Evolutionary conservation across 2,797 vertebrate species (phyloP), one percentile per base, ranked within the genome.

Genomic region (Falco naumanni): DNA sequence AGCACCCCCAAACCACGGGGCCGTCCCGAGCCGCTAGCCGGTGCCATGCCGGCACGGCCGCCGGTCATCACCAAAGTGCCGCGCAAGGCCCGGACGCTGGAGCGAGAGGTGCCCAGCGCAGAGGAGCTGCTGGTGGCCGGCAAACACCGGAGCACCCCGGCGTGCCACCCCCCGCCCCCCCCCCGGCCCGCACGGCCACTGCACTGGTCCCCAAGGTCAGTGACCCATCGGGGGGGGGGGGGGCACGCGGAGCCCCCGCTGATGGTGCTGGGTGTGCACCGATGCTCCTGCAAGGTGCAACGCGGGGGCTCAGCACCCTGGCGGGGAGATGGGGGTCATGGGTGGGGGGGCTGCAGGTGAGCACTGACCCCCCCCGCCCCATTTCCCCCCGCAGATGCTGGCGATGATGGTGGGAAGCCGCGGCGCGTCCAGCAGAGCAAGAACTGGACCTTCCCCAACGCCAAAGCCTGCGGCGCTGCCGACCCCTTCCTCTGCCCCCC

Each of bases 371-470:
- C 31, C 2, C 19, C 8, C 10, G 34, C 34, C 34, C 34, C 34
- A 34, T 34, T 57, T 14, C 22, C 19, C 4, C 47, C 47, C 1
- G 0, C 97, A 98, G 99, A 99, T 26, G 47, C 98, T 72, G 98
- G 97, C 19, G 98, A 97, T 39, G 97, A 98, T 0, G 95, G 98
- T 41, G 92, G 98, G 93, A 98, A 98, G 29, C 97, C 98, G 1
- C 98, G 98, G 11, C 98, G 93, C 53, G 78, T 98, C 97, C 87
- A 97, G 77, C 98, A 97, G 81, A 95, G 97, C 95, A 99, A 99
- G 97, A 99, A 99, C 80, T 99, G 99, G 99, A 99, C 99, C 66
- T 99, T 99, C 97, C 99, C 99, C 90, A 99, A 98, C 82, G 97
- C 99, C 94, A 99, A 99, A 98, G 98, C 98, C n/a, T 98, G 98